Percentiles rank a stretch among this genome's conserved stretches.
These are phyloP conservation scores for Linnaemya tessellans DNA, from an alignment of 2,888 invertebrate species.

Conservation along the genomic window DNA sequence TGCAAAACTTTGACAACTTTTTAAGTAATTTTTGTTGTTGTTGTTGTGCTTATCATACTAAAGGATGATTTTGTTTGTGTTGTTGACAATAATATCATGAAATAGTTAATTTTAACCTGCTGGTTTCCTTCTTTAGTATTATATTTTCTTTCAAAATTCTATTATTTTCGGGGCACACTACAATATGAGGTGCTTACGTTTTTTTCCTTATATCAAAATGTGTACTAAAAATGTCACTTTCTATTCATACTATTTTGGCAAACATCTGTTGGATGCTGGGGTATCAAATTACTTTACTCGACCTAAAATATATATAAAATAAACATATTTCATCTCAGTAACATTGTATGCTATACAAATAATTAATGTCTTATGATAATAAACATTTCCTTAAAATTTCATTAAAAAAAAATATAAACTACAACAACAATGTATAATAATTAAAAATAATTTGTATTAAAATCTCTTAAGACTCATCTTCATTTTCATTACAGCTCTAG, in stretches of 20 bases:
- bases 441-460: conserved; percentile 46
- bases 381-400: conserved; percentile 22
- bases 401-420: conserved; percentile 18
- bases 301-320: too few relatives aligned
- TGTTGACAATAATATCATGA: conserved; percentile 62
- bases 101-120: conserved; percentile 51
- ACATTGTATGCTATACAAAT: too few relatives aligned
- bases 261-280: too few relatives aligned
- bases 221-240: too few relatives aligned
- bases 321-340: too few relatives aligned
- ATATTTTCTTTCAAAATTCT: not conserved
- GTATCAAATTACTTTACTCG: too few relatives aligned
- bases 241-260: too few relatives aligned
- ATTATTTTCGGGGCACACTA: not conserved
- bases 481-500: conserved; percentile 29
- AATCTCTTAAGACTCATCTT: conserved; percentile 54
- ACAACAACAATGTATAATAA: conserved; percentile 22
- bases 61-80: conserved; percentile 52
- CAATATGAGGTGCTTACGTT: not conserved
- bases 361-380: too few relatives aligned
- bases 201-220: too few relatives aligned
- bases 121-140: conserved; percentile 8
- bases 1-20: conserved; percentile 36
- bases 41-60: conserved; percentile 57
- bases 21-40: conserved; percentile 22